Evolutionary conservation across 2,888 invertebrate species (phyloP), one percentile per base, ranked within the genome.

Genomic region (Pandemis heparana): DNA sequence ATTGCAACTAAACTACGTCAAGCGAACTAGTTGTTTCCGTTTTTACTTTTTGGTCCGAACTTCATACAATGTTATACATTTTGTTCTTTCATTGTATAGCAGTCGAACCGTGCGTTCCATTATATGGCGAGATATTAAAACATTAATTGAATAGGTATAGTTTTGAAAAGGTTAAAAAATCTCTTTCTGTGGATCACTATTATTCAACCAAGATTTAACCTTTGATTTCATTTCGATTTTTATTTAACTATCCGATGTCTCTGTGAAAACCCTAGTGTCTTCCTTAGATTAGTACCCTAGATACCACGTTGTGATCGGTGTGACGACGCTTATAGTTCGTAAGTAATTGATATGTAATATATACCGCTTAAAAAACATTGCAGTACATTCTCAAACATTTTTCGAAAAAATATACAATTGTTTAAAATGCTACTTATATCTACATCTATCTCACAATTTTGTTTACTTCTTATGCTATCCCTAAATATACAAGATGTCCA

Each of bases 321-420:
- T 93, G 86, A 92, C 86, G 87, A 92, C 92, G 93, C 93, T 93
- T 93, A 92, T 92, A 92, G 90, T 76, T 77, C 48, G 65, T 85
- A 82, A 85, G 80, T 64, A 79, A 87, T 80, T 82, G 81, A 86
- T 87, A 81, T 82, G 85, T 73, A 81, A 84, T 84, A 81, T 77
- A 77, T 78, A 77, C 77, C 75, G 77, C 71, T 53, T 53, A n/a
- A 69, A 59, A 39, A 60, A 51, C 18, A 14, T 48, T 18, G 41
- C 9, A 64, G 43, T 32, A 12, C 48, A 39, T 63, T 59, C 38
- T 59, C 59, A 38, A 23, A 46, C 38, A 32, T 53, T 67, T 72
- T 73, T 74, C 48, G 73, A 68, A 38, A 56, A 56, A 18, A n/a
- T 68, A 68, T 68, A 68, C 41, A 63, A 67, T 32, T 61, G 12